Evolutionary conservation across 2,888 invertebrate species (phyloP), one percentile per base, ranked within the genome.

Genomic region (Xylota segnis): DNA sequence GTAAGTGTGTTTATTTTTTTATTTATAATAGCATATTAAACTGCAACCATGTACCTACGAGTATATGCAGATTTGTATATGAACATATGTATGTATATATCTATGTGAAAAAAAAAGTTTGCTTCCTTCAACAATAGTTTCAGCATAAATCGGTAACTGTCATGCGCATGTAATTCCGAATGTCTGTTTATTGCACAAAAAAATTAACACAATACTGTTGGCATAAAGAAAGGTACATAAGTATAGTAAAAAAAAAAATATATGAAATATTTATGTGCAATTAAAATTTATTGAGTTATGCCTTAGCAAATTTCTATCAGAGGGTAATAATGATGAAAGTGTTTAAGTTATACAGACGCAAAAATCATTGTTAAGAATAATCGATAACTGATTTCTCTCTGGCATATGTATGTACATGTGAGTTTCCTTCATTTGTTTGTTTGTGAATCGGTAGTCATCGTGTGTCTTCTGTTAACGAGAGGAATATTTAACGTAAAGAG

Each of bases 401-500:
- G 43, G 43, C 43, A 43, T 14, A 12, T n/a, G 6, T 12, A 10
- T n/a, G n/a, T n/a, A 23, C 23, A 23, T 23, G 23, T 23, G 23
- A 23, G 23, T 45, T n/a, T 34, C 27, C 27, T 45, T 34, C 43
- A 47, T 75, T 27, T 37, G 37, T 76, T 58, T n/a, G 34, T 68
- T 58, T 37, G 59, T n/a, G 32, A 76, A 43, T 52, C 58, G 47
- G 56, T 56, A 68, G 68, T 59, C 76, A 59, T 68, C 58, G 40
- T 59, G 29, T 68, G 40, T 52, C 27, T 56, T 66, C 9, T 65
- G 9, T 47, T 59, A 61, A 61, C 29, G 43, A 1, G 29, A 45
- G 5, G 29, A 61, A 43, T 43, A 61, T 45, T 61, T 45, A 45
- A 29, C 23, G 29, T 45, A 16, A 45, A 61, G 5, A 45, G 45